A percentile compares a stretch with the other conserved stretches of the same genome.
These are phyloP conservation scores for Bombus haemorrhoidalis DNA, from an alignment of 1,140 invertebrate species.

Conservation along the genomic window DNA sequence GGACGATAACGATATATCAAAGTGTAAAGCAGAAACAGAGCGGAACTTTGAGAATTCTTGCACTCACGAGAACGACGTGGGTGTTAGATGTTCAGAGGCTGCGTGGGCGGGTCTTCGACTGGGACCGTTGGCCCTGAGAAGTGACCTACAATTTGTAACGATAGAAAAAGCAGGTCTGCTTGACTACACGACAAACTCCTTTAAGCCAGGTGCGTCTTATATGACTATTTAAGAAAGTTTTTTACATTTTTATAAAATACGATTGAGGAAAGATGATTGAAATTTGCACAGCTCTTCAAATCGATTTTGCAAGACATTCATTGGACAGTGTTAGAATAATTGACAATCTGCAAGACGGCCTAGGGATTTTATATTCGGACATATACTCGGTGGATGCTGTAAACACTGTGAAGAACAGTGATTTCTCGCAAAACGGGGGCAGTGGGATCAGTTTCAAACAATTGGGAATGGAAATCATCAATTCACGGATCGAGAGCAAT, in stretches of 20 bases:
- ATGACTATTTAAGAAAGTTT: fast-evolving
- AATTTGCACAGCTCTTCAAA: constrained; percentile 89
- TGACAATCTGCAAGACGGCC: constrained; percentile 93
- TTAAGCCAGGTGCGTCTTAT: constrained; percentile 87
- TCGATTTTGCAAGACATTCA: constrained; percentile 97
- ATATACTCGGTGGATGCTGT: constrained; percentile 93
- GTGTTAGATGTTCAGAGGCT: constrained; percentile 93
- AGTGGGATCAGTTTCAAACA: constrained; percentile 95
- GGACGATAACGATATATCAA: constrained; percentile 95
- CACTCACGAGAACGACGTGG: constrained; percentile 93
- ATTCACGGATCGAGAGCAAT: constrained; percentile 92
- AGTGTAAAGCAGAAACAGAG: constrained; percentile 91
- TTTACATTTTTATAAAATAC: background rate
- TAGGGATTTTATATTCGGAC: constrained; percentile 94
- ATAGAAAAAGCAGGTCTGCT: constrained; percentile 96
- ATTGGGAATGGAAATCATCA: constrained; percentile 90
- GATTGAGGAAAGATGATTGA: background rate
- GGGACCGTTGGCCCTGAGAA: constrained; percentile 92
- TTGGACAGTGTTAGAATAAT: constrained; percentile 91
- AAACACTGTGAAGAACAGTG: constrained; percentile 93
- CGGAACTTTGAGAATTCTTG: constrained; percentile 95
- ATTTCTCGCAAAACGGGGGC: constrained; percentile 93
- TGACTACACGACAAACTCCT: constrained; percentile 95
- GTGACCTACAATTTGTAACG: constrained; percentile 93
- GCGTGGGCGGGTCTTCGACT: constrained; percentile 96